Evolutionary conservation across 2,113 vertebrate genomes (phyloP).

Genomic region (Oncorhynchus gorbuscha): DNA sequence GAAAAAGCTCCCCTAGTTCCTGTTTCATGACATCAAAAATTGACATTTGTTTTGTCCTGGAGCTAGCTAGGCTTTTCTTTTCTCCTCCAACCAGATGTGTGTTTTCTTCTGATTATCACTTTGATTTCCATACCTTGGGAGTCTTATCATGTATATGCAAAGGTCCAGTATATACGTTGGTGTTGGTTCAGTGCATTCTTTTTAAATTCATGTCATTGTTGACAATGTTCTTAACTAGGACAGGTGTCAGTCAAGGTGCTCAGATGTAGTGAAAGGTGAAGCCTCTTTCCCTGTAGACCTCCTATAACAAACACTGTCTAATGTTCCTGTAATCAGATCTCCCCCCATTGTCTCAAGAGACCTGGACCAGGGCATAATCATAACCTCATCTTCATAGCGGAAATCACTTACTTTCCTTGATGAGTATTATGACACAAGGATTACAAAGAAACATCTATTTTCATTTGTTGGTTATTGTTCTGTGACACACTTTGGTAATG

Average conservation of each 20-base stretch:
- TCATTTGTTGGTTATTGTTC: slow-evolving; percentile 37
- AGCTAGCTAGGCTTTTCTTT: slow-evolving; percentile 48
- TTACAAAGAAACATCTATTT: slow-evolving; percentile 45
- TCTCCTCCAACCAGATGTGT: slow-evolving; percentile 52
- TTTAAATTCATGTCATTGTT: slow-evolving; percentile 48
- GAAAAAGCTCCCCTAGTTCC: slow-evolving; percentile 72
- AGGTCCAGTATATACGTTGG: slow-evolving; percentile 57
- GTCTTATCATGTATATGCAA: slow-evolving; percentile 56
- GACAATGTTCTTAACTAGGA: slow-evolving; percentile 53
- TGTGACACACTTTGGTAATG: slow-evolving; percentile 61
- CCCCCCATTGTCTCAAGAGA: slow-evolving; percentile 61
- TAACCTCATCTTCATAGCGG: slow-evolving; percentile 41
- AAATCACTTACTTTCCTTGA: slow-evolving; percentile 64
- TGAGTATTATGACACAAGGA: slow-evolving; percentile 63
- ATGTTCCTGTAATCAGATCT: slow-evolving; percentile 60
- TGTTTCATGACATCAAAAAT: slow-evolving; percentile 74
- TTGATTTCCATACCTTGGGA: slow-evolving; percentile 42
- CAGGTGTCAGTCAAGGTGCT: slow-evolving; percentile 66
- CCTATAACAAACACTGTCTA: slow-evolving; percentile 53
- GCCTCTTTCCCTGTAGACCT: slow-evolving; percentile 64
- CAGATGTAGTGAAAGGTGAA: slow-evolving; percentile 41
- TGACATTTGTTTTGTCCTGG: slow-evolving; percentile 76
- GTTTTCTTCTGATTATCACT: slow-evolving; percentile 55
- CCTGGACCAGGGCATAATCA: slow-evolving; percentile 54
- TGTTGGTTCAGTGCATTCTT: slow-evolving; percentile 51